phyloP scores from a whole-genome alignment of 2,797 vertebrate genomes.

The Pipistrellus nathusii region DNA sequence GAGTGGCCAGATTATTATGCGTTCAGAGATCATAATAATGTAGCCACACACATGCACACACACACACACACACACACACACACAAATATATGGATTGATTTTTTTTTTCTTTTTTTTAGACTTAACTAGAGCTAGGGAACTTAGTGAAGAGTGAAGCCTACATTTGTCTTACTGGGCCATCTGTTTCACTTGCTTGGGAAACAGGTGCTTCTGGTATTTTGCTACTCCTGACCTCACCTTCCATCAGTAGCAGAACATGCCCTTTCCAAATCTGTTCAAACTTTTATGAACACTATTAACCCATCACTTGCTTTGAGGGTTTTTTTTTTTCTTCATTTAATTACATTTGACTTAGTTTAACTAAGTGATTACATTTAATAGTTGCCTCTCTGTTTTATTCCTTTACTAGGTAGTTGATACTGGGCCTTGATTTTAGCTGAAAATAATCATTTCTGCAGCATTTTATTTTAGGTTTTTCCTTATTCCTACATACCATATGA shows the following conservation, averaged over 20 bases:
- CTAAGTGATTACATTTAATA: slow-evolving; percentile 36
- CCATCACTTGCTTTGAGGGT: background rate
- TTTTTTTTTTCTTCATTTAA: slow-evolving; percentile 13
- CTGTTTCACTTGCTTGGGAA: background rate
- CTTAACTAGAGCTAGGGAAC: background rate
- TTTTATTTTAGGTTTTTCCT: slow-evolving; percentile 6
- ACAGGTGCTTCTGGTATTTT: background rate
- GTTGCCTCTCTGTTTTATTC: background rate
- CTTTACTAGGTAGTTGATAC: background rate
- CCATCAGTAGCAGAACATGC: background rate
- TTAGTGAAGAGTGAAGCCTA: background rate
- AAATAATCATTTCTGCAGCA: background rate
- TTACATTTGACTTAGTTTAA: slow-evolving; percentile 44
- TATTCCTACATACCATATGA: background rate
- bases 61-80: too few relatives aligned
- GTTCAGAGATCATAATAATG: too few relatives aligned
- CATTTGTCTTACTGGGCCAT: background rate
- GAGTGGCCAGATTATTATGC: too few relatives aligned
- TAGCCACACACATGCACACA: too few relatives aligned
- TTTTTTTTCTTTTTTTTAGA: background rate
- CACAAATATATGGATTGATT: background rate
- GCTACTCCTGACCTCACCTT: slow-evolving; percentile 1
- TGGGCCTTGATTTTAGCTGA: slow-evolving; percentile 37
- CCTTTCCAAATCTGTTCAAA: slow-evolving; percentile 9
- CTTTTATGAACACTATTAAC: slow-evolving; percentile 46